phyloP scores from a whole-genome alignment of 2,888 invertebrate genomes.

The Macrophya annulata region DNA sequence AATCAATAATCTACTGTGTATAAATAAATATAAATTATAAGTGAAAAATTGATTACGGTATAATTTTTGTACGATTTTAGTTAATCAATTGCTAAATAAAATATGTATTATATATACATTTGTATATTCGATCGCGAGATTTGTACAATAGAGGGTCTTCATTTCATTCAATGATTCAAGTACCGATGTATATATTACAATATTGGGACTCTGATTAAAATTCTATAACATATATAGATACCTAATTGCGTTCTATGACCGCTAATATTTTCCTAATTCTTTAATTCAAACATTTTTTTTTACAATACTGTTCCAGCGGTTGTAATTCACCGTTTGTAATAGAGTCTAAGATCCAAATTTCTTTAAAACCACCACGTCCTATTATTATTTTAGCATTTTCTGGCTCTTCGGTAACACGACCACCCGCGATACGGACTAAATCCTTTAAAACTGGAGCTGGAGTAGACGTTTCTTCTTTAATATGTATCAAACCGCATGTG shows the following conservation, averaged over 20 bases:
- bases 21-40: constrained; percentile 5
- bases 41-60: background rate
- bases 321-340: constrained; percentile 82
- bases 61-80: background rate
- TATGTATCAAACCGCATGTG: constrained; percentile 82
- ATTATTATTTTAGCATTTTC: constrained; percentile 82
- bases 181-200: background rate
- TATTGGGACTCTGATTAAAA: background rate
- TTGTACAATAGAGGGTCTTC: background rate
- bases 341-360: constrained; percentile 85
- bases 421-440: constrained; percentile 83
- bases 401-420: constrained; percentile 80
- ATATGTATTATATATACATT: background rate
- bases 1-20: background rate
- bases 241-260: background rate
- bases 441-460: constrained; percentile 82
- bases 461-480: constrained; percentile 80
- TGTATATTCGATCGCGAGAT: background rate
- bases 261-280: background rate
- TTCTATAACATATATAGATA: background rate
- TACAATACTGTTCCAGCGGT: constrained; percentile 79
- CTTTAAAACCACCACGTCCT: constrained; percentile 81
- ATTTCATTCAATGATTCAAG: background rate
- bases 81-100: background rate
- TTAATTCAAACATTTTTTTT: constrained; percentile 59